Conservation (phyloP, 92 coral and sea anemone genomes). For the Isaurus tuberculatus region DNA sequence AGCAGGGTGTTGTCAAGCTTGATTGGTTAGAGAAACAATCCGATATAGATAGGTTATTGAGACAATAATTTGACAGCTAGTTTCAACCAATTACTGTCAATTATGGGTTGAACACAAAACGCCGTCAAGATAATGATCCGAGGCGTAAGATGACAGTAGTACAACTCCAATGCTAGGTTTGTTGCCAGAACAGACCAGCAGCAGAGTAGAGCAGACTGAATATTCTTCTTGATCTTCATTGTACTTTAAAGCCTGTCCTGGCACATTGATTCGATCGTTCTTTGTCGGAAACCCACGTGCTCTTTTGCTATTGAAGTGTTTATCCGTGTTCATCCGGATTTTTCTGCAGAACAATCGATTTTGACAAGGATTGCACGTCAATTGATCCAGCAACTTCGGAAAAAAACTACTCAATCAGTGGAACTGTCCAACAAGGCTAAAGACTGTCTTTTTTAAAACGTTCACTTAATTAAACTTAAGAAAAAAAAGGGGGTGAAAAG, state of each 20-base stretch:
- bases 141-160: conserved; percentile 27
- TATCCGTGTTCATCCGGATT: conserved; percentile 25
- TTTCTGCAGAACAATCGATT: conserved; percentile 34
- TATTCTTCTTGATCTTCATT: not conserved
- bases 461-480: not conserved
- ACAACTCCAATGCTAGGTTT: not conserved
- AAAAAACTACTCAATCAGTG: not conserved
- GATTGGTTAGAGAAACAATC: conserved; percentile 20
- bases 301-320: not conserved
- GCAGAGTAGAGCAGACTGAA: not conserved
- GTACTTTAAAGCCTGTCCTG: conserved; percentile 24
- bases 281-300: conserved; percentile 13
- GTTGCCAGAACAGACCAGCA: not conserved
- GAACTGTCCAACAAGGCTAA: not conserved
- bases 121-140: conserved; percentile 35
- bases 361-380: conserved; percentile 47
- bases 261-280: conserved; percentile 21
- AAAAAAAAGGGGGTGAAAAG: not conserved
- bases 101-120: conserved; percentile 34
- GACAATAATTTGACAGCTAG: conserved; percentile 32
- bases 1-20: conserved; percentile 15
- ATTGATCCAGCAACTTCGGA: conserved; percentile 21
- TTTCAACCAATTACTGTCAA: conserved; percentile 48
- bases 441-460: not conserved
- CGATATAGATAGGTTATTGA: conserved; percentile 30